A percentile compares a stretch with the other conserved stretches of the same genome.
Conservation (phyloP, 1,140 invertebrate species). For the Panagrolaimus sp. region DNA sequence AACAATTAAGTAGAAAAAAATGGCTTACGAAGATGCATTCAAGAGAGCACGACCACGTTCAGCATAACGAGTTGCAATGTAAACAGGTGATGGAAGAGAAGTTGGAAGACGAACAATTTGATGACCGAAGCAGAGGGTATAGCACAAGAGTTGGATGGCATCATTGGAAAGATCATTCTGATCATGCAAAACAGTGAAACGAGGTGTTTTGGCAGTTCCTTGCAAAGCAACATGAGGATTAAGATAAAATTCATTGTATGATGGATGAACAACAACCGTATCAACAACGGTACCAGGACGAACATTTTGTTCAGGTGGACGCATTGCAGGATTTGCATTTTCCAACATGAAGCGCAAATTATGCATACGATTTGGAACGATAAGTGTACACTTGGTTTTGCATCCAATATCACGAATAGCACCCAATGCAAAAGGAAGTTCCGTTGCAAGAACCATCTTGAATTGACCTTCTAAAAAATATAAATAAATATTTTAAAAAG, state of each 20-base stretch:
- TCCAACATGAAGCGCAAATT: constrained; percentile 34
- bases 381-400: constrained; percentile 20
- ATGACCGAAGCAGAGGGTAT: constrained; percentile 21
- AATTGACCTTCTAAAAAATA: background rate
- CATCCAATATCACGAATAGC: too few relatives aligned
- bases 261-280: constrained; percentile 12
- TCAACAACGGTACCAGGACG: constrained; percentile 24
- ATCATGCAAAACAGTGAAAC: constrained; percentile 18
- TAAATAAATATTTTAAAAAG: too few relatives aligned
- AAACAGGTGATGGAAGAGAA: constrained; percentile 17
- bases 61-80: constrained; percentile 23
- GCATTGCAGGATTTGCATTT: constrained; percentile 14
- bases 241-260: constrained; percentile 23
- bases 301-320: constrained; percentile 19
- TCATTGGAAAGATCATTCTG: background rate
- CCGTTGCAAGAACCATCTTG: constrained; percentile 30
- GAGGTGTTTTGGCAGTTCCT: constrained; percentile 23
- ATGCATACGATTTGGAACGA: constrained; percentile 33
- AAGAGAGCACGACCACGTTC: constrained; percentile 19
- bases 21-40: background rate
- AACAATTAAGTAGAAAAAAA: too few relatives aligned
- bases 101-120: constrained; percentile 25
- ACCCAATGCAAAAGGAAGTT: constrained; percentile 28
- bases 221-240: constrained; percentile 20
- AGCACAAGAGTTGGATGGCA: constrained; percentile 14